Evolutionary conservation across 2,113 vertebrate genomes (phyloP), one percentile per base, ranked within the genome.

Genomic region (Otolemur garnettii): DNA sequence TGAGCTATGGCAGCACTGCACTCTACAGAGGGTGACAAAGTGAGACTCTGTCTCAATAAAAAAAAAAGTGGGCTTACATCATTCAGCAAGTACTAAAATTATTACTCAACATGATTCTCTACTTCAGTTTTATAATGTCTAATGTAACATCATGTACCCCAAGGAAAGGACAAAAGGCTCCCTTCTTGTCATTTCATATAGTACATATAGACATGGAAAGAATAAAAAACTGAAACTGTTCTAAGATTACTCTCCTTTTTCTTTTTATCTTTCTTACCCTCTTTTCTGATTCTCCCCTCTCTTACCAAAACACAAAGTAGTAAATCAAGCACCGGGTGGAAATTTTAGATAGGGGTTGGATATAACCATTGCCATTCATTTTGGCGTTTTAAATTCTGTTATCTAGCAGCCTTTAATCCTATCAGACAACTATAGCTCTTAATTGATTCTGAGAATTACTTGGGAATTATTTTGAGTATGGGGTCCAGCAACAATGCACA

Each of bases 401-500:
- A 91, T 55, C 35, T 85, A 38, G 22, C 57, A 62, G 28, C 30
- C 50, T 81, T 82, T 80, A 91, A 89, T 86, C 35, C 60, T 59
- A 78, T 68, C 18, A 85, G 45, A 59, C 60, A 86, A 90, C 26
- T 30, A 81, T 7, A 91, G 22, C 33, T 87, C 55, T 45, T 72
- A 90, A 78, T 38, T 72, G 88, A 72, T 35, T 90, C 80, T 89
- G 68, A 89, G 14, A 92, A 94, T 72, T 85, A 86, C 35, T 71
- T 92, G 35, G 68, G 68, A 89, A 89, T 74, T 96, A 91, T 62
- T 79, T 74, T 79, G 22, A 66, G 4, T 68, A 86, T 5, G 26
- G 69, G 53, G 14, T 7, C 22, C 55, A 88, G 35, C 42, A 95
- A 57, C 9, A 94, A 30, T 59, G 91, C 45, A 64, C 21, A 90